These are phyloP conservation scores for Actenoides hombroni DNA, from an alignment of 2,113 vertebrate genomes.

Conservation along the genomic window DNA sequence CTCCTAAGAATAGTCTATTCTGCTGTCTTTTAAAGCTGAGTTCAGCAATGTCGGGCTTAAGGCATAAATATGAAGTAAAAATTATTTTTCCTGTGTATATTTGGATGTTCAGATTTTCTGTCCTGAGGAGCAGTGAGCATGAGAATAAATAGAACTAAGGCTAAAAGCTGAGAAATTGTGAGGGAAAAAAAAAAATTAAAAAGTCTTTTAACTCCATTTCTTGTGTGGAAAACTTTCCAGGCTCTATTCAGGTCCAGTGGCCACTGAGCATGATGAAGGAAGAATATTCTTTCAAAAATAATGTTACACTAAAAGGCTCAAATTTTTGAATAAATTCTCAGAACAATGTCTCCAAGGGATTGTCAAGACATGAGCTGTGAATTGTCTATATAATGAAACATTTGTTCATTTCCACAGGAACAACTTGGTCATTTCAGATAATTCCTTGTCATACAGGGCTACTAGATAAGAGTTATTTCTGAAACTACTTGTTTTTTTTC, in stretches of 20 bases:
- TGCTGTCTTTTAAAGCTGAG: neutral
- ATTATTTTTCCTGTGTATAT: neutral
- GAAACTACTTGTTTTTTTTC: neutral
- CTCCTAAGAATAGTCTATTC: too few relatives aligned
- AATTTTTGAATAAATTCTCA: neutral
- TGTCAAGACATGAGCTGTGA: neutral
- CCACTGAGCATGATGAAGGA: neutral
- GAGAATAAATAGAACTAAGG: neutral
- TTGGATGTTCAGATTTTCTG: neutral
- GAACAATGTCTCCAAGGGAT: neutral
- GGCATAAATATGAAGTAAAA: neutral
- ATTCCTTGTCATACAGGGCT: neutral
- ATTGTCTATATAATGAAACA: neutral
- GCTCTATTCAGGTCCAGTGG: neutral
- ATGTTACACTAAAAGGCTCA: neutral
- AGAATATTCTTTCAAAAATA: neutral
- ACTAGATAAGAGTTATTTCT: neutral
- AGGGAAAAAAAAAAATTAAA: too few relatives aligned
- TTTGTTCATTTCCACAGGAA: neutral
- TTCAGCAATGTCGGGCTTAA: too few relatives aligned
- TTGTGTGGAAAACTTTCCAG: neutral
- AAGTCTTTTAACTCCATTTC: neutral
- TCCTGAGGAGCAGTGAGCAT: neutral
- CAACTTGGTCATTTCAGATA: neutral
- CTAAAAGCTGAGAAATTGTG: neutral